Base-by-base conservation (phyloP, 2,113 vertebrate species). In the Poeciliopsis prolifica region DNA sequence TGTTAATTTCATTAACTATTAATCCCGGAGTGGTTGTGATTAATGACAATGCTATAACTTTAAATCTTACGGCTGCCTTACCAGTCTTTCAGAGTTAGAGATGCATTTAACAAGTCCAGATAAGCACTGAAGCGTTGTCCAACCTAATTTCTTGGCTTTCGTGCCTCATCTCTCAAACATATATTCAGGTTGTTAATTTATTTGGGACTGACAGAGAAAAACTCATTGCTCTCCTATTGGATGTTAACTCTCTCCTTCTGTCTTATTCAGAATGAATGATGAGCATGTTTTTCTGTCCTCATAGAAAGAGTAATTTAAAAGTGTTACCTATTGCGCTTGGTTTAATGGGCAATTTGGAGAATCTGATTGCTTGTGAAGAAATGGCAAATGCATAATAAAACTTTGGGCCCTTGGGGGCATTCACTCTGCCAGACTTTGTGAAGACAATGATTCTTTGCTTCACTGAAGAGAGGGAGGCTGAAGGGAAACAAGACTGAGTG, bases 311-410 rank as follows among this genome's bases (percentile, higher is more conserved):
- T 80, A 81, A 85, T 89, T 85, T 82, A 73, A 83, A 88, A 83
- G 37, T 79, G 78, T 89, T 90, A 80, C 76, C 76, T 87, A 51
- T 80, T 68, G 48, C 5, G 28, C 74, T 86, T 78, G 54, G 72
- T 83, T 86, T 89, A 87, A 83, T 80, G 79, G 76, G 76, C 84
- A 89, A 87, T 91, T 90, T 89, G 77, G 61, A 69, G 79, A 83
- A 83, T 90, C 86, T 80, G 86, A 91, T 93, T 88, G 85, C 79
- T 78, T 87, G 75, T 65, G 76, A 78, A 85, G 76, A 83, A 89
- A 85, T 87, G 65, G 77, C 79, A 82, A 80, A 81, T 84, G 76
- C 79, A 84, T 60, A 35, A 86, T 86, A 85, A 84, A 84, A 91
- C 79, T 72, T 82, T 68, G 68, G 77, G 44, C 66, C 78, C 76